Evolutionary conservation across 2,113 vertebrate genomes (phyloP), one percentile per base, ranked within the genome.

Genomic region (Rhipidura dahli): DNA sequence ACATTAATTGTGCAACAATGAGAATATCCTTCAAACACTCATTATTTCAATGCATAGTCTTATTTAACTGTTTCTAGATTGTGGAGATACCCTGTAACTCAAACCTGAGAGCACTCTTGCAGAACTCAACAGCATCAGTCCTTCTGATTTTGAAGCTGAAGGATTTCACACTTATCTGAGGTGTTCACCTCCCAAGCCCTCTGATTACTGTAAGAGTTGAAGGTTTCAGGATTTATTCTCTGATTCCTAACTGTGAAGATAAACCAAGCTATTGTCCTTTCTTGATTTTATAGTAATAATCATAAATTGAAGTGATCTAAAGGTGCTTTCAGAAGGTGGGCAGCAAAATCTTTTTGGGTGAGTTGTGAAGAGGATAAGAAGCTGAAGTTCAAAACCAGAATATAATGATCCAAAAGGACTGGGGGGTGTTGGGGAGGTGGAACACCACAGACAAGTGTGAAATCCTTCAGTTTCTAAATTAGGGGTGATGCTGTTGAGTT

Each of bases 391-490:
- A 72, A 84, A 84, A 66, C 5, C 10, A 24, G 49, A 72, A 39
- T 57, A 27, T 53, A 57, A 30, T 39, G 15, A 68, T 57, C 20
- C 40, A 19, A 45, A 65, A 42, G 16, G 3, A 5, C 1, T 31
- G 8, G 3, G 15, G 4, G 5, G 5, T 1, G 0, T 4, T 66
- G 19, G 42, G 49, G 16, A 51, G 10, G 11, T 60, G 15, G 21
- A 78, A 33, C 20, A 33, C 14, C 4, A 22, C 6, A 44, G 23
- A 1, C 37, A 20, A 49, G 10, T 15, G 15, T 73, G 39, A 72
- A 79, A 42, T 83, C 13, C 17, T 77, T 90, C 11, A 4, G 37
- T 13, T 61, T 79, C 0, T 3, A n/a, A 86, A 53, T 51, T 23
- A 31, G 42, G 51, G 56, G 19, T 30, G 21, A 3, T 61, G 33